Conservation (phyloP, 2,888 invertebrate genomes). For the Dexiosoma caninum region DNA sequence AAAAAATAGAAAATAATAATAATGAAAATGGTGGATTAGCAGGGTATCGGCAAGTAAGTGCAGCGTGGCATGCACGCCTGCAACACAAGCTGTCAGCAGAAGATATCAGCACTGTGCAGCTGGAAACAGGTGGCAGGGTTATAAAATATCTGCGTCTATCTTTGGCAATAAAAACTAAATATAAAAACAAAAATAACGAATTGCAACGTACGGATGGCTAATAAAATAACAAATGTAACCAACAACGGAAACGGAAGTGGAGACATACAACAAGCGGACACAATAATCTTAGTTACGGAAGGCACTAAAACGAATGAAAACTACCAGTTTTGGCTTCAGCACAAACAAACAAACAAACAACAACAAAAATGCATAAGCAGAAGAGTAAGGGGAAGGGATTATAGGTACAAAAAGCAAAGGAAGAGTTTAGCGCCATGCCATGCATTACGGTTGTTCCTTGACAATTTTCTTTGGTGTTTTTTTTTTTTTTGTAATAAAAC, state of each 20-base stretch:
- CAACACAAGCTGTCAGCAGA: conserved; percentile 37
- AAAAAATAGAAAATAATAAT: no score
- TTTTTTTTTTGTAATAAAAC: neutral
- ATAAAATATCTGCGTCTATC: conserved; percentile 45
- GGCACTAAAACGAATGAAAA: conserved; percentile 24
- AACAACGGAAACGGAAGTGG: conserved; percentile 64
- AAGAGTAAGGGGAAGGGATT: neutral
- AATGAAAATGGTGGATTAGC: neutral
- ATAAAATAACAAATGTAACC: conserved; percentile 63
- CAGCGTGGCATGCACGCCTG: conserved; percentile 12
- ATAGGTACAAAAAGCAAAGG: conserved; percentile 54
- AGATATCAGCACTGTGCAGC: neutral
- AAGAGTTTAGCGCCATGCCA: conserved; percentile 75
- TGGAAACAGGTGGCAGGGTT: conserved; percentile 54
- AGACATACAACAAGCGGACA: conserved; percentile 60
- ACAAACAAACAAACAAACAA: no score
- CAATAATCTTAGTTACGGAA: conserved; percentile 51
- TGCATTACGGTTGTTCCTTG: conserved; percentile 32
- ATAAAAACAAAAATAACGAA: conserved; percentile 47
- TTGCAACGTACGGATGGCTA: conserved; percentile 60
- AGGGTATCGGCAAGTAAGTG: neutral
- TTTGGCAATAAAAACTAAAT: conserved; percentile 59
- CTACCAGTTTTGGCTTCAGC: neutral
- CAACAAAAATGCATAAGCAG: no score
- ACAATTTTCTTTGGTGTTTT: neutral